A percentile compares a stretch with the other conserved stretches of the same genome.
These are phyloP conservation scores for Camponotus fellah DNA, from an alignment of 2,888 invertebrate species.

Conservation along the genomic window DNA sequence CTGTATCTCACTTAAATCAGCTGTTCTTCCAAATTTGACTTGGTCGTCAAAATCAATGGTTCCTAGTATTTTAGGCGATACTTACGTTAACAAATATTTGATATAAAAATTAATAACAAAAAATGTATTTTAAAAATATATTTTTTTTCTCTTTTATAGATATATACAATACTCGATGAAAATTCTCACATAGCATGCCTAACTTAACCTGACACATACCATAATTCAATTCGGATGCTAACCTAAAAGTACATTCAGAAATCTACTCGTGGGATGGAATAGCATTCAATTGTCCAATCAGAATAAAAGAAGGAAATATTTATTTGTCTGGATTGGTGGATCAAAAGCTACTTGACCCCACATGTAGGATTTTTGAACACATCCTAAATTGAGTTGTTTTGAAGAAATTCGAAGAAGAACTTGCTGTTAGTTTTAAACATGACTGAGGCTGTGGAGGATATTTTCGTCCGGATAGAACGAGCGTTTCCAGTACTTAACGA, in stretches of 20 bases:
- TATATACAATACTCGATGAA: background rate
- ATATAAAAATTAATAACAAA: background rate
- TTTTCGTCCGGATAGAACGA: constrained; percentile 66
- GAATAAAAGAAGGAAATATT: too few species aligned
- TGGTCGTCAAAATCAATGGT: background rate
- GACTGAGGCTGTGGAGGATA: constrained; percentile 43
- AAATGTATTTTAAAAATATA: background rate
- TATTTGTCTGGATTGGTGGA: too few species aligned
- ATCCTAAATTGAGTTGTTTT: too few species aligned
- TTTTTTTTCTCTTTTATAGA: background rate
- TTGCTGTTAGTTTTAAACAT: constrained; percentile 31
- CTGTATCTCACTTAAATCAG: background rate
- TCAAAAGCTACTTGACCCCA: too few species aligned
- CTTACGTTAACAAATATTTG: background rate
- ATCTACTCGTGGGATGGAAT: too few species aligned
- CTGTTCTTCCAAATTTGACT: background rate
- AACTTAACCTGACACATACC: background rate
- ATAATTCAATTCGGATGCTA: background rate
- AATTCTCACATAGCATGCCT: background rate
- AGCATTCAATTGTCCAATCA: too few species aligned
- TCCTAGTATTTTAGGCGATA: background rate
- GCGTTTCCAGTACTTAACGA: constrained; percentile 80
- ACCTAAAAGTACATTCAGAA: too few species aligned
- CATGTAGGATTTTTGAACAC: too few species aligned
- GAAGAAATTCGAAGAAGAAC: too few species aligned